Evolutionary conservation across 1,140 invertebrate species (phyloP), one percentile per base, ranked within the genome.

Genomic region (Periplaneta americana): DNA sequence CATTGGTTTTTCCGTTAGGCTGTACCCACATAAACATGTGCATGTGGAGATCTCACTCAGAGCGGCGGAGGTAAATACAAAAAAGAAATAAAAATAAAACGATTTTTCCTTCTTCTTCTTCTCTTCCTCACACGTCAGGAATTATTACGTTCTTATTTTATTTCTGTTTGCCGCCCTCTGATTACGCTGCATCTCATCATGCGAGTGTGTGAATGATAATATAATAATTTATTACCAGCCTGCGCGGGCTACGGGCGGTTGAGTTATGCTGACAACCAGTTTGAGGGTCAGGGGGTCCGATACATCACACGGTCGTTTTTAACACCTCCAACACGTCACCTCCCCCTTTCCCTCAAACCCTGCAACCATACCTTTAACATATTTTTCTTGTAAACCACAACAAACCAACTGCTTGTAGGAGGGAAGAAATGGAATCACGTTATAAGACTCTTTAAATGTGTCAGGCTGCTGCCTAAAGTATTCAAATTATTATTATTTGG

Each of bases 181-280:
- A 66, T 66, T 66, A 66, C 48, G n/a, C 48, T 66, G 48, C 22
- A 11, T 28, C 48, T 66, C 48, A 66, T 66, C 48, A 66, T 66
- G 28, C 22, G 48, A 66, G 48, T 31, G 76, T 78, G 76, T 78
- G 76, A 78, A 78, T 37, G 76, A 78, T 78, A 78, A 78, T 78
- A 31, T 78, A 34, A 36, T 78, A 78, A 78, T 78, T 78, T 78
- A 78, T 78, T 34, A 78, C 34, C 37, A 10, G 35, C 13, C 35
- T n/a, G 35, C 34, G 17, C 35, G n/a, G n/a, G n/a, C n/a, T n/a
- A n/a, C n/a, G n/a, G n/a, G n/a, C n/a, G 35, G 34, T n/a, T 78
- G 76, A 78, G 76, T 78, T 78, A 78, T 78, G 76, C 76, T 78
- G 76, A 78, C 76, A 78, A 36, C 34, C 76, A 36, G 76, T 66